Conservation (phyloP, 2,113 vertebrate genomes). For the human region DNA sequence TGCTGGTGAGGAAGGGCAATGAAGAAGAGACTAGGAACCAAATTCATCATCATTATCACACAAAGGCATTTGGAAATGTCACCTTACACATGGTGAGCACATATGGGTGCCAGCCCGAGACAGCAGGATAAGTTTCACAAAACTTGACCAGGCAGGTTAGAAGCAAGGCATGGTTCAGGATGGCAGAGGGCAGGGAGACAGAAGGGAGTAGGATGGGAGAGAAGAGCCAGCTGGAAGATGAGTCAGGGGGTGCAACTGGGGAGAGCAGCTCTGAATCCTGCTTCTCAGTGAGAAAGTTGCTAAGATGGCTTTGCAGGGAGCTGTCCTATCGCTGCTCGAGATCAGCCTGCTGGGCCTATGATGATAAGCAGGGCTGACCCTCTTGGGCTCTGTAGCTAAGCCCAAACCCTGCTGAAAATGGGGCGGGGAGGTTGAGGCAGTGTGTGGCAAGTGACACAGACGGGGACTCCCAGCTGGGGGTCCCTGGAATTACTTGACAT, state of each 20-base stretch:
- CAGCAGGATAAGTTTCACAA: no score
- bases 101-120: not conserved
- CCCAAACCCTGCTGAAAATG: not conserved
- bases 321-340: not conserved
- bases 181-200: not conserved
- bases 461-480: not conserved
- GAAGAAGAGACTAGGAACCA: not conserved
- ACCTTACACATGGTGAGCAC: not conserved
- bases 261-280: no score
- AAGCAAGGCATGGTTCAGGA: not conserved
- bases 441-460: not conserved
- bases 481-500: not conserved
- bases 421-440: not conserved
- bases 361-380: not conserved
- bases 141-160: not conserved
- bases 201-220: not conserved
- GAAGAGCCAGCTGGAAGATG: accelerated
- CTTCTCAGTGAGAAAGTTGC: not conserved
- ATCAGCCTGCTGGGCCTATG: not conserved
- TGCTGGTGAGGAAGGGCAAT: not conserved
- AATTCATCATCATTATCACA: accelerated
- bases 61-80: not conserved
- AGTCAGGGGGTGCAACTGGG: not conserved
- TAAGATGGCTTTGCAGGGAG: not conserved
- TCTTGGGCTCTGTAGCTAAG: not conserved